Conservation (phyloP, 2,113 vertebrate genomes). For the Stegostoma tigrinum region DNA sequence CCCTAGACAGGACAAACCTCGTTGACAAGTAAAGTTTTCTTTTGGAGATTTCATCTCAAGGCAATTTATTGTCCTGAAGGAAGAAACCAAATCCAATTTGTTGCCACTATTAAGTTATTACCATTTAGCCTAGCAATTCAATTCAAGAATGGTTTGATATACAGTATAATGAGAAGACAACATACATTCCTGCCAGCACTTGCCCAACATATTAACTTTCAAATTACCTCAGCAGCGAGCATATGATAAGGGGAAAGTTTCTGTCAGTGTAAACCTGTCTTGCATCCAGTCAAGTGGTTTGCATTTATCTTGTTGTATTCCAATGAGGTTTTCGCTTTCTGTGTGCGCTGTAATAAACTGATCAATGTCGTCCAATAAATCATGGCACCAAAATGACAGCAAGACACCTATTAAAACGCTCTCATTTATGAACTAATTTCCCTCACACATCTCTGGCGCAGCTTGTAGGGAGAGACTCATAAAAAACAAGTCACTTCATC, state of each 20-base stretch:
- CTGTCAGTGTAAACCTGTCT: neutral
- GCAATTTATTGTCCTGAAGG: slow-evolving; percentile 15
- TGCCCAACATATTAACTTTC: slow-evolving; percentile 1
- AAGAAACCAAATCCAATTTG: slow-evolving; percentile 24
- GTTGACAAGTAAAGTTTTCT: neutral
- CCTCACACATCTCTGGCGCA: neutral
- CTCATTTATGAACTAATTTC: slow-evolving; percentile 23
- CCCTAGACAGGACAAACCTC: neutral
- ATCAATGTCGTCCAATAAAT: slow-evolving; percentile 14
- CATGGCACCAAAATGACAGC: neutral
- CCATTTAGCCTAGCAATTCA: neutral
- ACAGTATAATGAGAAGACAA: slow-evolving; percentile 28
- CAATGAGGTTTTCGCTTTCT: neutral
- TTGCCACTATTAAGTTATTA: slow-evolving; percentile 33
- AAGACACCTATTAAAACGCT: slow-evolving; percentile 16
- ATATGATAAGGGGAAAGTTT: slow-evolving; percentile 23
- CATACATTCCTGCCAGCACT: slow-evolving; percentile 28
- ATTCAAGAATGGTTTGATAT: slow-evolving; percentile 26
- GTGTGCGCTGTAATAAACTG: neutral
- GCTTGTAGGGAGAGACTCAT: neutral
- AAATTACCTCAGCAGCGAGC: slow-evolving; percentile 11
- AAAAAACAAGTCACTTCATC: neutral
- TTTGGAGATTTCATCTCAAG: slow-evolving; percentile 24
- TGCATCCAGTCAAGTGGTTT: neutral
- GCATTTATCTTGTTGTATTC: neutral